Percentiles rank a stretch among this genome's conserved stretches.
Evolutionary conservation across 2,797 vertebrate genomes (phyloP).

Genomic region (Microctenopoma stevenorrisi): DNA sequence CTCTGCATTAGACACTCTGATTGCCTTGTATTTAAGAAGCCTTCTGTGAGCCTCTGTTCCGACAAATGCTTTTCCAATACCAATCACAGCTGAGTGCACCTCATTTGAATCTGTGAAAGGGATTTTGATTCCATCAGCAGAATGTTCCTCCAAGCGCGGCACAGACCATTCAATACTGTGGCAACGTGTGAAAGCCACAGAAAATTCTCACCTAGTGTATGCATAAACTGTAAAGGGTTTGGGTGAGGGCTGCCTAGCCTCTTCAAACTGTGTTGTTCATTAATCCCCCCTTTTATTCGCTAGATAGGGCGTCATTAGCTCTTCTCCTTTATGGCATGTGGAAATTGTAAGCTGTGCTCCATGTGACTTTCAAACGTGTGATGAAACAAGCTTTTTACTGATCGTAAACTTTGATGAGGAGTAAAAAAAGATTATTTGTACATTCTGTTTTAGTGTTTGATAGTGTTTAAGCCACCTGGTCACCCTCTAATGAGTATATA

Average conservation of each 20-base stretch:
- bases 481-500: constrained; percentile 44
- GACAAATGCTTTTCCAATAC: constrained; percentile 88
- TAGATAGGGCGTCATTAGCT: constrained; percentile 69
- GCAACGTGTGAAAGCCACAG: constrained; percentile 67
- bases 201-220: constrained; percentile 78
- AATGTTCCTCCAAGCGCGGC: constrained; percentile 81
- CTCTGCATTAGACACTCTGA: constrained; percentile 80
- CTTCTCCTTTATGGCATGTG: constrained; percentile 58
- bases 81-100: constrained; percentile 85
- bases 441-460: constrained; percentile 55
- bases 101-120: constrained; percentile 88
- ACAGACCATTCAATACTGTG: constrained; percentile 80
- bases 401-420: constrained; percentile 70
- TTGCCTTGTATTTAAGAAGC: constrained; percentile 87
- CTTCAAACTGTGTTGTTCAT: constrained; percentile 71
- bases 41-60: constrained; percentile 83
- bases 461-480: constrained; percentile 65
- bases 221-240: constrained; percentile 58
- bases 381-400: constrained; percentile 59
- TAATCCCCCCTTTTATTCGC: constrained; percentile 76
- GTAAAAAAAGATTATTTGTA: constrained; percentile 57
- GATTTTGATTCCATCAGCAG: constrained; percentile 88
- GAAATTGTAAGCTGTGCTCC: constrained; percentile 56
- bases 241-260: constrained; percentile 53
- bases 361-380: constrained; percentile 62